Conservation (phyloP, 1,140 invertebrate genomes). For the Orchestia grillus region DNA sequence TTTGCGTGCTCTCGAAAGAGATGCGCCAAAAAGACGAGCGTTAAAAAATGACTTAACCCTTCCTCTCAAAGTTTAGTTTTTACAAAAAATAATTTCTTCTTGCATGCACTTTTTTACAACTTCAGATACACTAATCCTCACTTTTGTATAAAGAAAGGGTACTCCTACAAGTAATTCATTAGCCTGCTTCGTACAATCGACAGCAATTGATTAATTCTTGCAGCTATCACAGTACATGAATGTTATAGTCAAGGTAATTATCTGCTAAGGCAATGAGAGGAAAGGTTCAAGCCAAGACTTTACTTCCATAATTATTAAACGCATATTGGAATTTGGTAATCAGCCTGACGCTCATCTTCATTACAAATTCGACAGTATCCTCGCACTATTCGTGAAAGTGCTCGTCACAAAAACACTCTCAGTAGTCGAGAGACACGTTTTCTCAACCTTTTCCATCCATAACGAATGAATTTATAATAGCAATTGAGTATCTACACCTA, state of each 20-base stretch:
- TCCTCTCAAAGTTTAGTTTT: not conserved
- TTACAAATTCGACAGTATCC: not conserved
- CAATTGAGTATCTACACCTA: conserved; percentile 29
- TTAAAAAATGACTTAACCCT: not conserved
- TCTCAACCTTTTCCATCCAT: not conserved
- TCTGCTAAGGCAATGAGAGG: not conserved
- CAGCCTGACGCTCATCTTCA: not conserved
- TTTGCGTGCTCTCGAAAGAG: not conserved
- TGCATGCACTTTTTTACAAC: not conserved
- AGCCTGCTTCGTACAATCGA: not conserved
- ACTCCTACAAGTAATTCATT: not conserved
- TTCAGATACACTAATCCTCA: not conserved
- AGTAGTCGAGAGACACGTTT: not conserved
- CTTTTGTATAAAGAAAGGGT: not conserved
- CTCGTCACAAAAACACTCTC: not conserved
- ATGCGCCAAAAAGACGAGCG: not conserved
- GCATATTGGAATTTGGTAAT: not conserved
- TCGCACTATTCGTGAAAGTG: not conserved
- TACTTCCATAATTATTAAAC: not conserved
- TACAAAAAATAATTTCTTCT: not conserved
- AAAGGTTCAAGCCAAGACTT: not conserved
- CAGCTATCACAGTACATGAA: not conserved
- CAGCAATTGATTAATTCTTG: not conserved
- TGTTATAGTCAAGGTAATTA: not conserved
- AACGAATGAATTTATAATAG: not conserved